These are phyloP conservation scores for Melanerpes formicivorus DNA, from an alignment of 2,113 vertebrate species.

Conservation along the genomic window DNA sequence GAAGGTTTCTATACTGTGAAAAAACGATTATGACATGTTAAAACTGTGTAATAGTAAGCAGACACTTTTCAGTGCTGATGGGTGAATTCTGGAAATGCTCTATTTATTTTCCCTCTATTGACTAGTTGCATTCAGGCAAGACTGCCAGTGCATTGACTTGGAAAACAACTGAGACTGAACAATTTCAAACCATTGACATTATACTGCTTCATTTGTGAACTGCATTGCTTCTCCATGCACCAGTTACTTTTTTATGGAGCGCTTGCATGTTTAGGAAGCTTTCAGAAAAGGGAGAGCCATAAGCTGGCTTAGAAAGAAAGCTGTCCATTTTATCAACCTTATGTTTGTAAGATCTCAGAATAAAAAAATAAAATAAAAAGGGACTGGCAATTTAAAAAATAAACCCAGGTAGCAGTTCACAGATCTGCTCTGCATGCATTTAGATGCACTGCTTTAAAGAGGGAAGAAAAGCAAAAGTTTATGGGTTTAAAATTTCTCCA, in stretches of 20 bases:
- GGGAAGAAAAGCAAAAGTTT: constrained; percentile 12
- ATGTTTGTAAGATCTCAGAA: background rate
- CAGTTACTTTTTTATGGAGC: constrained; percentile 75
- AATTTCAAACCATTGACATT: constrained; percentile 77
- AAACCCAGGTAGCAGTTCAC: background rate
- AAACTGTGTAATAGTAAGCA: constrained; percentile 79
- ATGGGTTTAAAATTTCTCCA: constrained; percentile 44
- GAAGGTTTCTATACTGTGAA: constrained; percentile 75
- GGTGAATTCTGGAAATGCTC: constrained; percentile 80
- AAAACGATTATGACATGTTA: constrained; percentile 86
- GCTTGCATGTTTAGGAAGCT: constrained; percentile 69
- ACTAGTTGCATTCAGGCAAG: constrained; percentile 82
- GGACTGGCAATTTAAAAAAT: constrained; percentile 41
- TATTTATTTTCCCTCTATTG: constrained; percentile 81
- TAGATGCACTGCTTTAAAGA: background rate
- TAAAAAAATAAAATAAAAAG: constrained; percentile 40
- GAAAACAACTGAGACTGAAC: constrained; percentile 81
- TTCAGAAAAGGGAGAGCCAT: constrained; percentile 49
- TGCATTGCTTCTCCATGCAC: constrained; percentile 68
- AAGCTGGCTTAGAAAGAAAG: constrained; percentile 42
- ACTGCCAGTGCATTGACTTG: constrained; percentile 80
- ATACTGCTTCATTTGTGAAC: constrained; percentile 76
- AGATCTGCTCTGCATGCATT: constrained; percentile 31
- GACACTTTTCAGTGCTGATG: constrained; percentile 77
- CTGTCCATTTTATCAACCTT: constrained; percentile 45